Evolutionary conservation across 2,797 vertebrate species (phyloP), one percentile per base, ranked within the genome.

Genomic region (Falco novaeseelandiae): DNA sequence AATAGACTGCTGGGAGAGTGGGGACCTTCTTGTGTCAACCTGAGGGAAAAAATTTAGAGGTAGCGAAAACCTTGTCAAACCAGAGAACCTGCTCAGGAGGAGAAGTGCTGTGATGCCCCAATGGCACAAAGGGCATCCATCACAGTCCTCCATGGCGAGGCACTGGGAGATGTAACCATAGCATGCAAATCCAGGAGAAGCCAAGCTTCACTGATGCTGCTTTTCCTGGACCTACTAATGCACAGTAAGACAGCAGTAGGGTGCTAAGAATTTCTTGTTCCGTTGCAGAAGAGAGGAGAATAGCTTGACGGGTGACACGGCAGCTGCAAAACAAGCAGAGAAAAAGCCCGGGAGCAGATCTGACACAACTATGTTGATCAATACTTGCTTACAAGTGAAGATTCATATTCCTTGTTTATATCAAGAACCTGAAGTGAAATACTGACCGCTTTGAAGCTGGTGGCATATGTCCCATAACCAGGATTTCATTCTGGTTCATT

Each of bases 381-480:
- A 32, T 95, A 77, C 81, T 95, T 92, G 79, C 63, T 93, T 95
- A 77, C 38, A 87, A 88, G 69, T 0, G 0, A 72, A 87, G 65
- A 90, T 93, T 81, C 90, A 86, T 90, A 73, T 86, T 90, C 62
- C 89, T 93, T 93, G 36, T 93, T 93, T 94, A 72, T 86, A 94
- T 72, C 76, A 93, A 65, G 82, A 86, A 95, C 59, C 58, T 92
- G 81, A 93, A 77, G 87, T 96, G 87, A 96, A 94, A 95, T 95
- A 90, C 90, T 76, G 87, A 87, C 78, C 61, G 67, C 55, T 86
- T 63, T 71, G 90, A 96, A 93, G 65, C 38, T 63, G 52, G 61
- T 91, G 86, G 93, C 93, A 94, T 90, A 87, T 93, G 65, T 92
- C 71, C 90, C 89, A 92, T 96, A 92, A 82, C 32, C 52, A 83